Evolutionary conservation across 2,797 vertebrate genomes (phyloP).

Genomic region (Phaenicophaeus curvirostris): DNA sequence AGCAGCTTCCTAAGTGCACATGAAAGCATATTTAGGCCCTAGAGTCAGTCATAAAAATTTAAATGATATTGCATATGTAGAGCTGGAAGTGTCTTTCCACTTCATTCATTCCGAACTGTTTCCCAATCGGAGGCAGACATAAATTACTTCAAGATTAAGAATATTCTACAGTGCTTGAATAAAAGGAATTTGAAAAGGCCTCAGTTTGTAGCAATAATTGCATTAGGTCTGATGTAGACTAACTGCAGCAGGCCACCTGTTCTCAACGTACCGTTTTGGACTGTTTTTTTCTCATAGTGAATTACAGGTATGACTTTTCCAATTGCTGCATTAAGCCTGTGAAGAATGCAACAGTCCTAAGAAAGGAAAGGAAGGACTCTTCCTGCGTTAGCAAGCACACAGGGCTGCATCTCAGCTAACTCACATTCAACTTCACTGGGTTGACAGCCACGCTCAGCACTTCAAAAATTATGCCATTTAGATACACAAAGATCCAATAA

Average conservation of each 20-base stretch:
- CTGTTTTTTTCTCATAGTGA: neutral
- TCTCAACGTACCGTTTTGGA: neutral
- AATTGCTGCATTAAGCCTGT: neutral
- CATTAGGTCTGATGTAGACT: neutral
- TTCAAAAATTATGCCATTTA: neutral
- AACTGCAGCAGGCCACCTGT: neutral
- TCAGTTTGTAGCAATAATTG: neutral
- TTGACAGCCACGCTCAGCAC: neutral
- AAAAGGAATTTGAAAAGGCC: neutral
- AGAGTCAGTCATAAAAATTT: constrained; percentile 8
- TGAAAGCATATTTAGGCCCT: neutral
- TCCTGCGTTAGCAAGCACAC: neutral
- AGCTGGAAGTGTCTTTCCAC: neutral
- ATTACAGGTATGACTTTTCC: neutral
- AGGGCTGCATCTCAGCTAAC: neutral
- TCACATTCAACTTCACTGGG: neutral
- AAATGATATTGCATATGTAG: neutral
- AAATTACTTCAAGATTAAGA: constrained; percentile 11
- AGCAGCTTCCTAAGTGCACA: neutral
- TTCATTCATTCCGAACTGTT: constrained; percentile 23
- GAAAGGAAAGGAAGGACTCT: neutral
- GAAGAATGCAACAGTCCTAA: neutral
- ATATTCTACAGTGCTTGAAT: neutral
- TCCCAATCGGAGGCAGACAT: neutral
- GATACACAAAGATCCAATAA: neutral